A percentile compares a stretch with the other conserved stretches of the same genome.
phyloP scores from a whole-genome alignment of 35 echinoderm and acorn worm species.

The Amphiura filiformis region DNA sequence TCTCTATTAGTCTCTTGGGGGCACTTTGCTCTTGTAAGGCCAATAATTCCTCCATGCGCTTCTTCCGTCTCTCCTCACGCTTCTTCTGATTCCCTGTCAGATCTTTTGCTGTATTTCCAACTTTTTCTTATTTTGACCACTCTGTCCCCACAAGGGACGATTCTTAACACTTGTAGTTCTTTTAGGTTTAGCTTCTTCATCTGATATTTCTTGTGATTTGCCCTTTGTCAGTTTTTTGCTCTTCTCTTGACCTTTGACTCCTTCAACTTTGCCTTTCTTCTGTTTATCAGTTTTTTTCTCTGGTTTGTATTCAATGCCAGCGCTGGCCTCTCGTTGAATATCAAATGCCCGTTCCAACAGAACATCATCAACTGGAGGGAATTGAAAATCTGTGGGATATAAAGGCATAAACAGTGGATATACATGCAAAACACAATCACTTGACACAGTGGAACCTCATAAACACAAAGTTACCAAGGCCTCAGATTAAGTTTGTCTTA shows the following conservation, averaged over 20 bases:
- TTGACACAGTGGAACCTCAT: too few relatives aligned
- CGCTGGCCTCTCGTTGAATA: slow-evolving; percentile 50
- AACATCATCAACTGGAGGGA: slow-evolving; percentile 23
- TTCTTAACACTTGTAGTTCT: neutral
- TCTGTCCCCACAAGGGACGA: slow-evolving; percentile 73
- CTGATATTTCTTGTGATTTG: slow-evolving; percentile 1
- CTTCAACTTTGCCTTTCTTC: slow-evolving; percentile 12
- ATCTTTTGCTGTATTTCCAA: slow-evolving; percentile 81
- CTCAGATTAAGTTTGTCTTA: neutral
- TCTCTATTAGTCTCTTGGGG: slow-evolving; percentile 25
- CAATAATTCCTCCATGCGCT: slow-evolving; percentile 74
- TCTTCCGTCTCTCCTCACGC: slow-evolving; percentile 64
- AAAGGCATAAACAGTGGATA: neutral
- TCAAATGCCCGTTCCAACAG: neutral
- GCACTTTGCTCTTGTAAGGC: slow-evolving; percentile 54
- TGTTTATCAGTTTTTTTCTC: slow-evolving; percentile 9
- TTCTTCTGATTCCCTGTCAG: slow-evolving; percentile 55
- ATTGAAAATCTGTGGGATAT: slow-evolving; percentile 34
- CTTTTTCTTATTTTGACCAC: slow-evolving; percentile 44
- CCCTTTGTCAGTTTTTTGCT: neutral
- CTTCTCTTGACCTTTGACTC: slow-evolving; percentile 17
- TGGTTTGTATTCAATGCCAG: slow-evolving; percentile 76
- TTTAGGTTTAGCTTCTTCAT: neutral
- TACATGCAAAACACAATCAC: neutral
- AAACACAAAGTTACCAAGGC: neutral